These are phyloP conservation scores for Trypoxylus dichotomus DNA, from an alignment of 1,140 invertebrate species.

Conservation along the genomic window DNA sequence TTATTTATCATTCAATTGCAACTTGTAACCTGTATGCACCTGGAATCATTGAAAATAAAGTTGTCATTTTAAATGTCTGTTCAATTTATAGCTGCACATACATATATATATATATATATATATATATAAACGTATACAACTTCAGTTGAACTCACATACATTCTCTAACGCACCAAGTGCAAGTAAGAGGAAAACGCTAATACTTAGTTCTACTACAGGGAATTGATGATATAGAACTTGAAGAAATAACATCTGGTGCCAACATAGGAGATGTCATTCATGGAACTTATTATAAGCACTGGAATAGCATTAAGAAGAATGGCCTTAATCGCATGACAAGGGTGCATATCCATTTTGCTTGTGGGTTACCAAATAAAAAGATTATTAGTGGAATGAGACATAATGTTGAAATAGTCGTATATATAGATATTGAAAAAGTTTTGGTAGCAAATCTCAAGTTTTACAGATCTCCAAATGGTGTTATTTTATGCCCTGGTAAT, in stretches of 20 bases:
- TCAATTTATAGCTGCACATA: too few species aligned
- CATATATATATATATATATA: too few species aligned
- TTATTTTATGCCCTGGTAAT: constrained; percentile 72
- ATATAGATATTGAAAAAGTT: constrained; percentile 66
- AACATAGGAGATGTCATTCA: constrained; percentile 62
- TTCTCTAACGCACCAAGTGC: too few species aligned
- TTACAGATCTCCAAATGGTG: constrained; percentile 73
- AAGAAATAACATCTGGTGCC: constrained; percentile 37
- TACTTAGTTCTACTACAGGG: constrained; percentile 36
- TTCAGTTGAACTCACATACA: too few species aligned
- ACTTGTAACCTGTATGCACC: too few species aligned
- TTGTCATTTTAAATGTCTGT: too few species aligned
- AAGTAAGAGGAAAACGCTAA: too few species aligned
- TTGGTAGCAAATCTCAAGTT: constrained; percentile 66
- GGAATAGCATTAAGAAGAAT: constrained; percentile 63
- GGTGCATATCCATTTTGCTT: constrained; percentile 79
- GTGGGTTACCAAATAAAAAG: constrained; percentile 57
- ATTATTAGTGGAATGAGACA: constrained; percentile 67
- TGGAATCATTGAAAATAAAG: too few species aligned
- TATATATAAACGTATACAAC: too few species aligned
- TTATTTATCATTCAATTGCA: too few species aligned
- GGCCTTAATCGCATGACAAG: constrained; percentile 74
- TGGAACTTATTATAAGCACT: constrained; percentile 70
- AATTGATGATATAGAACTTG: constrained; percentile 42
- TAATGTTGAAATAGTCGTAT: constrained; percentile 69